Percentiles rank a stretch among this genome's conserved stretches.
Evolutionary conservation across 2,888 invertebrate species (phyloP).

Genomic region (Caenorhabditis sinica): DNA sequence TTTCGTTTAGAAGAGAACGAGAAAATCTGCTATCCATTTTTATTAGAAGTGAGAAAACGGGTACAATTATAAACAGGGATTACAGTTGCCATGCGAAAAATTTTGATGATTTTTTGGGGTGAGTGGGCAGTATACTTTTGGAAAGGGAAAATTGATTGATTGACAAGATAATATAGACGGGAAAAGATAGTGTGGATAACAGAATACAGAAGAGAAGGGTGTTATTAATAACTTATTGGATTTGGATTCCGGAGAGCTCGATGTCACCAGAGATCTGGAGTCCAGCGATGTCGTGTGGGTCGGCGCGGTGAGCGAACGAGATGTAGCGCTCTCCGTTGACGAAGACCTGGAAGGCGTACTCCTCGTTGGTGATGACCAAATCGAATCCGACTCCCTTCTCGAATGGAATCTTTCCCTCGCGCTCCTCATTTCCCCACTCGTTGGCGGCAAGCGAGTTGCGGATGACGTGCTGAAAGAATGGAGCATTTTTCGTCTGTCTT

Average conservation of each 20-base stretch:
- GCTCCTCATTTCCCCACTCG: constrained; percentile 83
- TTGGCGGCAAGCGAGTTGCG: constrained; percentile 79
- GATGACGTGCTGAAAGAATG: constrained; percentile 73
- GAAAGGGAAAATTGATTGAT: constrained; percentile 21
- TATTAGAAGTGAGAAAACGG: constrained; percentile 24
- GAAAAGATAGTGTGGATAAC: constrained; percentile 37
- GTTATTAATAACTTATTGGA: constrained; percentile 73
- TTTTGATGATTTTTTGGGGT: constrained; percentile 28
- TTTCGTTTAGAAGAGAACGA: constrained; percentile 3
- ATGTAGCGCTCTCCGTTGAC: constrained; percentile 84
- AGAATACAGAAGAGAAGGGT: constrained; percentile 14
- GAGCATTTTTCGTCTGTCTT: background rate
- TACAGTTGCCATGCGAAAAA: constrained; percentile 55
- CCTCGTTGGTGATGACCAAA: constrained; percentile 82
- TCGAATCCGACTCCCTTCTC: constrained; percentile 84
- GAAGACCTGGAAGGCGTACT: constrained; percentile 83
- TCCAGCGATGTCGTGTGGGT: constrained; percentile 83
- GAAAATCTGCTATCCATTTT: constrained; percentile 57
- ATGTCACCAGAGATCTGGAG: constrained; percentile 83
- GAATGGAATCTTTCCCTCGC: constrained; percentile 82
- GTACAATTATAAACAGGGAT: constrained; percentile 23
- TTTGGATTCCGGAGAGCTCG: constrained; percentile 82
- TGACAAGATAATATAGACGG: background rate
- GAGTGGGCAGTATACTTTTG: constrained; percentile 47
- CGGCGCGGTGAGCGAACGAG: constrained; percentile 83